Percentiles rank a stretch among this genome's conserved stretches.
Evolutionary conservation across 2,797 vertebrate genomes (phyloP).

Genomic region (Enteromius argenteus): DNA sequence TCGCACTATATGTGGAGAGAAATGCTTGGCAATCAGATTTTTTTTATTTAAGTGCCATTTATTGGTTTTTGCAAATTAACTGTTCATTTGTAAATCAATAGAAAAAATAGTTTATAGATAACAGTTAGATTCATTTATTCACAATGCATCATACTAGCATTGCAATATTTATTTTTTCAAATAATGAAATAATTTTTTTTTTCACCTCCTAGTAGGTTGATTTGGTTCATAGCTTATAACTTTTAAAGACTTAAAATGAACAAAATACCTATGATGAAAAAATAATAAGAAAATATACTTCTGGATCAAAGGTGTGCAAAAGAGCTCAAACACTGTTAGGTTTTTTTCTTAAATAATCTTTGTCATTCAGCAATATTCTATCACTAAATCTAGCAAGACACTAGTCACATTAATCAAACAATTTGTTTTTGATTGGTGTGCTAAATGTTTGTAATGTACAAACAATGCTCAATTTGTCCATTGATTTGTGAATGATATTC

Average conservation of each 20-base stretch:
- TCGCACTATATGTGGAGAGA: too few species aligned
- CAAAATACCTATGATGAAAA: background rate
- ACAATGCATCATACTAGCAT: background rate
- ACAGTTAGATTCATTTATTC: background rate
- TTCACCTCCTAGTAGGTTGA: background rate
- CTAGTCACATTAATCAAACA: background rate
- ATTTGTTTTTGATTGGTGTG: constrained; percentile 7
- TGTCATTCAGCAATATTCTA: background rate
- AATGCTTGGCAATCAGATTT: too few species aligned
- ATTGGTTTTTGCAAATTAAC: too few species aligned
- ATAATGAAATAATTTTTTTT: background rate
- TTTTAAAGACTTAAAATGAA: background rate
- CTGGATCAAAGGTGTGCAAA: background rate
- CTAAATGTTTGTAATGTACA: constrained; percentile 14
- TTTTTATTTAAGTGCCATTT: too few species aligned
- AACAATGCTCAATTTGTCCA: constrained; percentile 24
- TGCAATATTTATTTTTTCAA: background rate
- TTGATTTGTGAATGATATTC: constrained; percentile 24
- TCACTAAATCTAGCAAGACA: background rate
- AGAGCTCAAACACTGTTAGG: background rate
- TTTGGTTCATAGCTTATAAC: background rate
- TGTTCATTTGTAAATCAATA: background rate
- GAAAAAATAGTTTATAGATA: background rate
- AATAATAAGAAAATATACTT: background rate
- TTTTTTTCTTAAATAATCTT: background rate